phyloP scores from a whole-genome alignment of 1,140 invertebrate genomes.

The Pomacea maculata region DNA sequence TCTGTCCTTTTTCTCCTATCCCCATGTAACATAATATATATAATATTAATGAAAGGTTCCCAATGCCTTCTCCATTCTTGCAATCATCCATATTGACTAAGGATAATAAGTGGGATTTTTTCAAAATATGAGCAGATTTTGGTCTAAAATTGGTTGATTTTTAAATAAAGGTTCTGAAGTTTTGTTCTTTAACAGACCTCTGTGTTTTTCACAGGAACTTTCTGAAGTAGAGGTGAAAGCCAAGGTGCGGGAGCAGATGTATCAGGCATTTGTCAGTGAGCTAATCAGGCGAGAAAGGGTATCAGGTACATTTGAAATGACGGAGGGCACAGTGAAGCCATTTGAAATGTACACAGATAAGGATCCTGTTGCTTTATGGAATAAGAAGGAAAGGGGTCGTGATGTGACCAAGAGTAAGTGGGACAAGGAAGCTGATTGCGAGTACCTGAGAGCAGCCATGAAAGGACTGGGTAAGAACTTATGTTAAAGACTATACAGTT shows the following conservation, averaged over 20 bases:
- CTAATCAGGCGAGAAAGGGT: conserved; percentile 40
- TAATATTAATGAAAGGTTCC: no score
- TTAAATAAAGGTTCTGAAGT: neutral
- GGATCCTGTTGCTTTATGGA: conserved; percentile 43
- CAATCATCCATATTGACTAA: no score
- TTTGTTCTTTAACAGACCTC: neutral
- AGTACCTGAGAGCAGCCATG: conserved; percentile 59
- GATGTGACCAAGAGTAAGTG: conserved; percentile 48
- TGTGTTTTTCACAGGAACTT: neutral
- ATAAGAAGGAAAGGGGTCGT: conserved; percentile 23
- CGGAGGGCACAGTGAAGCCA: conserved; percentile 55
- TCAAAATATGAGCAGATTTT: neutral
- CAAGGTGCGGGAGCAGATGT: conserved; percentile 38
- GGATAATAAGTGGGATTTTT: no score
- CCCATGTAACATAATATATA: no score
- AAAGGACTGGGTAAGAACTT: conserved; percentile 56
- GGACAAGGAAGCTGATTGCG: conserved; percentile 56
- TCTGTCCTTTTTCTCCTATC: no score
- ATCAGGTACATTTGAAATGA: conserved; percentile 52
- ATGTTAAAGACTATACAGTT: neutral
- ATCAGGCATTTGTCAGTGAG: conserved; percentile 41
- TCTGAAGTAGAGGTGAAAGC: conserved; percentile 27
- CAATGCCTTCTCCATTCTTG: no score
- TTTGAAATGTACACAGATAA: conserved; percentile 32
- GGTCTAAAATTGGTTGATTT: neutral